Evolutionary conservation across 1,140 invertebrate genomes (phyloP), one percentile per base, ranked within the genome.

Genomic region (Zelostemma sp.): DNA sequence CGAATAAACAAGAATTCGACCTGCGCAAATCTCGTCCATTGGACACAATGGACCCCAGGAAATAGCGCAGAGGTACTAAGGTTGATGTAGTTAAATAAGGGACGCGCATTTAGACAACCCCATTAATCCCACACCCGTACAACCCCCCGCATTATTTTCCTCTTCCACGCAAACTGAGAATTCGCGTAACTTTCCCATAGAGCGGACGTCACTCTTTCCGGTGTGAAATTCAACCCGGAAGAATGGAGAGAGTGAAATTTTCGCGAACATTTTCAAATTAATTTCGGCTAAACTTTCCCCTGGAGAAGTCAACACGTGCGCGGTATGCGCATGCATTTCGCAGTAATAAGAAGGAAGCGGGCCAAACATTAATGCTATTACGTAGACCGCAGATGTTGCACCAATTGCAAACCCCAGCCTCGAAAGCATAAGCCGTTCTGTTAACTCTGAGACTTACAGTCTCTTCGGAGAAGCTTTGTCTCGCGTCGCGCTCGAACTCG

Each of bases 301-400:
- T 31, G 49, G 49, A 17, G 35, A 51, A 16, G 49, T 51, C 33
- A n/a, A 35, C 14, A 43, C 16, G 41, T 43, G 41, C 41, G 41
- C 33, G n/a, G 17, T 49, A 31, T 28, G n/a, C n/a, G 28, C 19
- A 46, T 46, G 6, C 9, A 14, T 49, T 28, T 21, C 12, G 14
- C 28, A 28, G 21, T 21, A 49, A 49, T n/a, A 49, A 31, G 33
- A 43, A 62, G 60, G 47, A 61, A 51, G 66, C 59, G 47, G 48
- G 69, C 68, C 69, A 64, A 82, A 82, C 83, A 85, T 83, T 84
- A 84, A 85, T 83, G 80, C 75, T 73, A 82, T 75, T 79, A 79
- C 76, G 73, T 68, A 81, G 78, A 84, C 81, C 81, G 74, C 83
- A 85, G 82, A 85, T 85, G 83, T 85, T 85, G 79, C 80, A 73